phyloP scores from a whole-genome alignment of 2,797 vertebrate genomes.

The Carcharodon carcharias region DNA sequence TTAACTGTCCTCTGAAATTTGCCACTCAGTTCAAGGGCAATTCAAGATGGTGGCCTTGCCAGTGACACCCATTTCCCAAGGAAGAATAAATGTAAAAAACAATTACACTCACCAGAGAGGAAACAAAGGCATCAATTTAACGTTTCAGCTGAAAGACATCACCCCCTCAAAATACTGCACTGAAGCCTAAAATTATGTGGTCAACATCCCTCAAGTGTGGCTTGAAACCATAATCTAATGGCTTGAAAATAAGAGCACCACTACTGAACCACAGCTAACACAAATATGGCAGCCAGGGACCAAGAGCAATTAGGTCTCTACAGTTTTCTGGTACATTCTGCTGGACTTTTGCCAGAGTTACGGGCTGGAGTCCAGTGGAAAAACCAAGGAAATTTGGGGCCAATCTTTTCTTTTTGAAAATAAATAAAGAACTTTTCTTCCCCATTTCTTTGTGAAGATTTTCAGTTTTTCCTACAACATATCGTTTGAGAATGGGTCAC shows the following conservation, averaged over 20 bases:
- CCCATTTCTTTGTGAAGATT: background rate
- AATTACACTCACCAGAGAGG: background rate
- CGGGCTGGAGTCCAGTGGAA: background rate
- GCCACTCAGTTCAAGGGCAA: too few relatives aligned
- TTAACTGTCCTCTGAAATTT: too few relatives aligned
- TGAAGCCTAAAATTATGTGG: too few relatives aligned
- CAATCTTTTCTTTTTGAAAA: background rate
- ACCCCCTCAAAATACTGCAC: too few relatives aligned
- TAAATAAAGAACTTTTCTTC: background rate
- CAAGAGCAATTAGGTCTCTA: background rate
- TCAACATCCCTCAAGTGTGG: too few relatives aligned
- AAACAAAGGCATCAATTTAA: too few relatives aligned
- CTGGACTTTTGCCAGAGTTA: background rate
- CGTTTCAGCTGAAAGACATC: too few relatives aligned
- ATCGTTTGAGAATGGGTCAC: conserved; percentile 36
- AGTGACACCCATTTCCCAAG: too few relatives aligned
- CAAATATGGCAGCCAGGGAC: background rate
- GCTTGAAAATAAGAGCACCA: background rate
- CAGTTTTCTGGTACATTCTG: background rate
- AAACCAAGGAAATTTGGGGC: background rate
- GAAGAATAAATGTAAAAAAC: too few relatives aligned
- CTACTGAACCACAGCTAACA: background rate
- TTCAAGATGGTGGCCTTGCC: too few relatives aligned
- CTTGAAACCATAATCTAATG: background rate
- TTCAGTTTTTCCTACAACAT: background rate